These are phyloP conservation scores for Lacanobia oleracea DNA, from an alignment of 2,888 invertebrate species.

Conservation along the genomic window DNA sequence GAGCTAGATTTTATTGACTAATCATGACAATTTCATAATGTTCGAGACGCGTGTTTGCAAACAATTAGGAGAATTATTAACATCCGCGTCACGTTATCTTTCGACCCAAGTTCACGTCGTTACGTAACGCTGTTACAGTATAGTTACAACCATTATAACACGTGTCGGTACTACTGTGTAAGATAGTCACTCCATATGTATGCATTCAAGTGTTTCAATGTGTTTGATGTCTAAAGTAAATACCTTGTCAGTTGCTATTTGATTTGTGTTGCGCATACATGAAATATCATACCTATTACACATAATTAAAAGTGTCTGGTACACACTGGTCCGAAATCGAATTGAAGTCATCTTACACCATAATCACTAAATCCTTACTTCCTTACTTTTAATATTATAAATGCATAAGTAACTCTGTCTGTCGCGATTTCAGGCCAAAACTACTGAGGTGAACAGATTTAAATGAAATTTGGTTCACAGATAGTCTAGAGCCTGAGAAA, in stretches of 20 bases:
- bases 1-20: slow-evolving; percentile 1
- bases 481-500: too few species aligned
- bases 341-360: neutral
- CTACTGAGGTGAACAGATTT: too few species aligned
- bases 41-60: slow-evolving; percentile 24
- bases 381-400: too few species aligned
- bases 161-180: slow-evolving; percentile 10
- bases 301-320: slow-evolving; percentile 2
- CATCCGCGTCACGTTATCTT: slow-evolving; percentile 38
- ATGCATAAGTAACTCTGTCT: too few species aligned
- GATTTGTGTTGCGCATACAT: slow-evolving; percentile 8
- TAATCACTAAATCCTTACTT: too few species aligned
- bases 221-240: slow-evolving; percentile 25
- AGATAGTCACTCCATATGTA: slow-evolving; percentile 23
- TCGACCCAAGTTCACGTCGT: slow-evolving; percentile 38
- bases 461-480: too few species aligned
- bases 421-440: too few species aligned
- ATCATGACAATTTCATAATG: slow-evolving; percentile 20
- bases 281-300: neutral
- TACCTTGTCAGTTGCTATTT: slow-evolving; percentile 21
- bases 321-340: neutral
- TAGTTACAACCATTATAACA: slow-evolving; percentile 13
- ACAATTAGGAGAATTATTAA: slow-evolving; percentile 59
- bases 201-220: slow-evolving; percentile 32
- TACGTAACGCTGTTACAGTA: slow-evolving; percentile 32